Base-by-base conservation (phyloP, 30 jellyfish, hydroid and myxozoan genomes). In the Calvadosia cruxmelitensis region DNA sequence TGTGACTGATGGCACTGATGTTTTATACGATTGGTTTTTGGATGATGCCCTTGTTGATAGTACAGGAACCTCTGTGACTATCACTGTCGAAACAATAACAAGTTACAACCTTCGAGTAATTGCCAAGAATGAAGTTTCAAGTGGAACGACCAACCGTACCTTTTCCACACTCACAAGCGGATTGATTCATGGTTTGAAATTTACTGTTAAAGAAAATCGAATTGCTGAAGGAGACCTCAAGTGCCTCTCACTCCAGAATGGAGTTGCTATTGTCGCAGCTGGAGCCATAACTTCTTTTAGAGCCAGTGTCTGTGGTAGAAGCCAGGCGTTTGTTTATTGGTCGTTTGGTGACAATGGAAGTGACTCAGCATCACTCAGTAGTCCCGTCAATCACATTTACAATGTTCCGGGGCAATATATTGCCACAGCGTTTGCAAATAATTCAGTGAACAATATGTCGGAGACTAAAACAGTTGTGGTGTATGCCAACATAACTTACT, bases 381-480 rank as follows among this genome's bases (percentile, higher is more conserved):
- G 20, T 5, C 15, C 10, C 10, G 31, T 50, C 27, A 29, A 29
- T 15, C 82, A 79, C 63, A 49, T 51, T 23, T 79, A 33, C 52
- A 2, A 3, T 1, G 1, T 12, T 24, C 83, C 92, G 15, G 70
- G 73, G 28, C 5, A 0, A 5, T 79, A 69, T 33, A 16, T 24
- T 1, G 64, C 71, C n/a, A 31, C 20, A 3, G 57, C 64, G 24
- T 29, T 7, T 1, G 92, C 83, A 12, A 34, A 34, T 15, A 79
- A 79, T 50, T 29, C 70, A 5, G 48, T 20, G 24, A 25, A 48
- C 1, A 66, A 26, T 25, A 67, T 42, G 3, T 78, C 64, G 30
- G 65, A 42, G 10, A 20, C 20, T 42, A 10, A 5, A 42, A 42
- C 20, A 5, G 57, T 42, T 5, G 57, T 20, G 10, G 57, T 20